These are phyloP conservation scores for Lepidonotus clava DNA, from an alignment of 2,888 invertebrate species.

Conservation along the genomic window DNA sequence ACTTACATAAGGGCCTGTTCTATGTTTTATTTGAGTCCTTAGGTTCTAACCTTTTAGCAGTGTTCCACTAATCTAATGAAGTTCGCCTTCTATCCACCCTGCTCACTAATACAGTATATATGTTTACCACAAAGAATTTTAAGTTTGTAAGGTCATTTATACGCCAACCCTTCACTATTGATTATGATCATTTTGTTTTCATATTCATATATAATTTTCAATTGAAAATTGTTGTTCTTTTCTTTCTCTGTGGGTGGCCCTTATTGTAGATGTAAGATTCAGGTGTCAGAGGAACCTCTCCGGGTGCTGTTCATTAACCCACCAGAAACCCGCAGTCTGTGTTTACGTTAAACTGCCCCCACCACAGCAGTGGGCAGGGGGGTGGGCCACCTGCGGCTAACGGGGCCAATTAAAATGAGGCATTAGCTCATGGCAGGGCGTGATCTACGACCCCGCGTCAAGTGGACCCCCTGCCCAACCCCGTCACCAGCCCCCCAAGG, in stretches of 20 bases:
- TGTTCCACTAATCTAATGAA: too few relatives aligned
- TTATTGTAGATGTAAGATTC: not conserved
- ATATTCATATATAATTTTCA: not conserved
- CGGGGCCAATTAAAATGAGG: not conserved
- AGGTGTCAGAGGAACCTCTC: not conserved
- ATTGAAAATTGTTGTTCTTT: not conserved
- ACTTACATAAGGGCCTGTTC: too few relatives aligned
- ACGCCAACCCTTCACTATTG: not conserved
- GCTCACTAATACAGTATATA: too few relatives aligned
- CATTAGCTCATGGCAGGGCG: not conserved
- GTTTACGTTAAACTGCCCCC: not conserved
- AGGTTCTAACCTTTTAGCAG: too few relatives aligned
- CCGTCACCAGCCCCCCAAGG: not conserved
- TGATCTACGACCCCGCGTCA: not conserved
- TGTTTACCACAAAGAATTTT: too few relatives aligned
- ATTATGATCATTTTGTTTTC: not conserved
- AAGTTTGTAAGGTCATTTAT: too few relatives aligned
- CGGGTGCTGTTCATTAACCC: too few relatives aligned
- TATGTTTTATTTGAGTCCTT: too few relatives aligned
- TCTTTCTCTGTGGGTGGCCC: not conserved
- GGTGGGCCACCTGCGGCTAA: conserved; percentile 5
- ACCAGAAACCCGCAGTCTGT: not conserved
- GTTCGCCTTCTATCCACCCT: too few relatives aligned
- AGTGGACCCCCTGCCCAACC: too few relatives aligned
- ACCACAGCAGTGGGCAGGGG: not conserved